Evolutionary conservation across 2,797 vertebrate species (phyloP), one percentile per base, ranked within the genome.

Genomic region (Myotis findleyi): DNA sequence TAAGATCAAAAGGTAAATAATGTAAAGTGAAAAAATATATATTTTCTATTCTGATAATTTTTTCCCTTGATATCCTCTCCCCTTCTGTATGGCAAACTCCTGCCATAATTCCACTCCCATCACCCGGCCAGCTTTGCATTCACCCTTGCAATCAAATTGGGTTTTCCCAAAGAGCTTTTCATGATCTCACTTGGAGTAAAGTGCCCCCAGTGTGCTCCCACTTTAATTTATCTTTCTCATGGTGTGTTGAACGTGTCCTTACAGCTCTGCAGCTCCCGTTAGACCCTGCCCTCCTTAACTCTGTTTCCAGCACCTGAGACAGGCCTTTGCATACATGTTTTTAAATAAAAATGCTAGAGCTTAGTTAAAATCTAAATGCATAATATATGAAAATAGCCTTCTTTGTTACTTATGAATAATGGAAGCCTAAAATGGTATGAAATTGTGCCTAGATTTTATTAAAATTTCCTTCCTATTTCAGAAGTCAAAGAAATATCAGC

Each of bases 331-430:
- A 13, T 36, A 8, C 1, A 9, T 62, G 9, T 57, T 82, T 85
- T 85, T 85, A 64, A 77, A 77, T 38, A 66, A 84, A 71, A 94
- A 47, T 21, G 8, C 38, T 62, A 11, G 23, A 6, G 20, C 36
- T 94, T 77, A 38, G 27, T 87, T 81, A 72, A 89, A 87, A 55
- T 68, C 25, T 44, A 89, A 71, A 77, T 85, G n/a, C 1, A 2
- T 59, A 30, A 25, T 27, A 13, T 30, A 23, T 55, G 53, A 85
- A 33, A 90, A 53, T 33, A 47, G 76, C 21, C 33, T 10, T 76
- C 11, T 81, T 84, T 59, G 66, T 80, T 92, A n/a, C 49, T 73
- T 87, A n/a, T 80, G 44, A 93, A 41, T 75, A 69, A 77, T 49
- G 9, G 33, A 87, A 57, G 4, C 55, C 59, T 92, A 49, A 72